phyloP scores from a whole-genome alignment of 2,888 invertebrate genomes.

The Lasius fuliginosus region DNA sequence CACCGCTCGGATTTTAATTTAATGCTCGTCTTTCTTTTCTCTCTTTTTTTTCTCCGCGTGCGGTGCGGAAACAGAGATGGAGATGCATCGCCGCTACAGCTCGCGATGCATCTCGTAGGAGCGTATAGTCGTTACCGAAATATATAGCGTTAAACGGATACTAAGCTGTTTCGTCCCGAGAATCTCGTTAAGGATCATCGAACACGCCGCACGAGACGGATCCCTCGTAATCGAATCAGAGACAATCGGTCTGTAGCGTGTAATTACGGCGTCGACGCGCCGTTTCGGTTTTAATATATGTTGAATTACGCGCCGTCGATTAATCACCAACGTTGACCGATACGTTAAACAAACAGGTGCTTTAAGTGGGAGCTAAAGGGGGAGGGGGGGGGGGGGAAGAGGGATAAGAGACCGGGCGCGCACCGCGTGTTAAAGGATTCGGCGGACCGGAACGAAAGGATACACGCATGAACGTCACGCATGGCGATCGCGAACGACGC shows the following conservation, averaged over 20 bases:
- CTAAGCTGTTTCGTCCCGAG: constrained; percentile 49
- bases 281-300: constrained; percentile 28
- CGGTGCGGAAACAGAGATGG: neutral
- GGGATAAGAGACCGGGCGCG: neutral
- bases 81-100: neutral
- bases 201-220: constrained; percentile 17
- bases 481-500: constrained; percentile 45
- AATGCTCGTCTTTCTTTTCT: constrained; percentile 62
- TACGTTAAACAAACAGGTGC: constrained; percentile 37
- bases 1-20: constrained; percentile 78
- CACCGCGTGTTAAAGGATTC: constrained; percentile 29
- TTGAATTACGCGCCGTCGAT: constrained; percentile 11
- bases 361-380: neutral
- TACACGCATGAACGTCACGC: constrained; percentile 50
- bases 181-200: constrained; percentile 37
- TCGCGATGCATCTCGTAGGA: constrained; percentile 59
- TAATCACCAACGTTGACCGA: constrained; percentile 30
- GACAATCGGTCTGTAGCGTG: neutral
- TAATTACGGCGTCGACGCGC: constrained; percentile 30
- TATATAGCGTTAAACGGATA: constrained; percentile 51
- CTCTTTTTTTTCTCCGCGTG: neutral
- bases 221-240: constrained; percentile 28
- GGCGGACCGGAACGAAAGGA: constrained; percentile 46
- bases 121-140: constrained; percentile 41
- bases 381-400: too few species aligned